A percentile compares a stretch with the other conserved stretches of the same genome.
Evolutionary conservation across 2,888 invertebrate species (phyloP).

Genomic region (Noctua pronuba): DNA sequence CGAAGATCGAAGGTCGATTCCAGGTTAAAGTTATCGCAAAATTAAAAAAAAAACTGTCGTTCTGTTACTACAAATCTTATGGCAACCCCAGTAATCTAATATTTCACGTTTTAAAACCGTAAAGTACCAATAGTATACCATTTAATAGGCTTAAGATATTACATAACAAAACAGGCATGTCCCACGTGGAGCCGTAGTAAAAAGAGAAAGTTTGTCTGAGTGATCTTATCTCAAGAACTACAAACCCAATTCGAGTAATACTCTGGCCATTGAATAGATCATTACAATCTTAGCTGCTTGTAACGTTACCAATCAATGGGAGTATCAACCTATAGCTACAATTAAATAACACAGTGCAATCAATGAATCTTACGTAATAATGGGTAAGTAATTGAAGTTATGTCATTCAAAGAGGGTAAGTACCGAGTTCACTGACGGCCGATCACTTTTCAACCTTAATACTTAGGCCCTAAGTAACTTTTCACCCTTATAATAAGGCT

Average conservation of each 20-base stretch:
- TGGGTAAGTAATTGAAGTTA: neutral
- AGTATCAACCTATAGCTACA: neutral
- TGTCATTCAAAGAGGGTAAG: neutral
- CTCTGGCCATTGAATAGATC: neutral
- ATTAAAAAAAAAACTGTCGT: no score
- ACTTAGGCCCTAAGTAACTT: no score
- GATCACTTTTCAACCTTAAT: no score
- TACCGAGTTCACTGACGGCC: no score
- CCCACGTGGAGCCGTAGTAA: conserved; percentile 3
- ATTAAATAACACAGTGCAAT: neutral
- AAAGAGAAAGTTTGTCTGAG: conserved; percentile 53
- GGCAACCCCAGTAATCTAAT: no score
- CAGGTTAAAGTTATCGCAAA: no score
- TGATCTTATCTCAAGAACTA: conserved; percentile 42
- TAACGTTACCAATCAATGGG: neutral
- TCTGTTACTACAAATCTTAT: neutral
- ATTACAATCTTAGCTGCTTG: neutral
- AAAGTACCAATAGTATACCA: no score
- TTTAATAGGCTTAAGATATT: conserved; percentile 19
- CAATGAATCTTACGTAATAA: neutral
- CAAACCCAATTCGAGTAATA: conserved; percentile 35
- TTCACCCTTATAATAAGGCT: no score
- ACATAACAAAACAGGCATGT: conserved; percentile 14
- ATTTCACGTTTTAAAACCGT: no score
- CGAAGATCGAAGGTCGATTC: no score